Evolutionary conservation across 2,113 vertebrate species (phyloP).

Genomic region (Pelobates fuscus): DNA sequence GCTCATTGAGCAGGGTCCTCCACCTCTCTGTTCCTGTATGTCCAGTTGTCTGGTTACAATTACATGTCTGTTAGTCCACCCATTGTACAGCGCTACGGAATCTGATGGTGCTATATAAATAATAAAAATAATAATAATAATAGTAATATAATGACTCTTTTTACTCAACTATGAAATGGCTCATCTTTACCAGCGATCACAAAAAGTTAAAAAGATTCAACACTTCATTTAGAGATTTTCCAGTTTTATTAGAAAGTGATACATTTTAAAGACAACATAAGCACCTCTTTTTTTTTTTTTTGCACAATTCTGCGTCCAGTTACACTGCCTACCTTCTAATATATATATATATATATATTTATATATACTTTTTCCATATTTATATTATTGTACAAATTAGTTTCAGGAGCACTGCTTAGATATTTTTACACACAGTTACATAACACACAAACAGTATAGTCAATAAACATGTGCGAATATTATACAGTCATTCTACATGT

Average conservation of each 20-base stretch:
- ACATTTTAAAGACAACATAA: constrained; percentile 20
- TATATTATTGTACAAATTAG: constrained; percentile 43
- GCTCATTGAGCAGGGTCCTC: too few relatives aligned
- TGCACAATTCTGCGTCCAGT: constrained; percentile 29
- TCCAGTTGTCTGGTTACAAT: too few relatives aligned
- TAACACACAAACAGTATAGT: neutral
- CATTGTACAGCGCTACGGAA: too few relatives aligned
- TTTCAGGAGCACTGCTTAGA: constrained; percentile 1
- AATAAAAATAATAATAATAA: too few relatives aligned
- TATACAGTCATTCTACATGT: constrained; percentile 10
- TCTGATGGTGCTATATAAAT: too few relatives aligned
- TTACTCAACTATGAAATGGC: too few relatives aligned
- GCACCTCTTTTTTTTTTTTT: constrained; percentile 20
- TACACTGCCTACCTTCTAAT: constrained; percentile 9
- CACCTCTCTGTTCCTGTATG: too few relatives aligned
- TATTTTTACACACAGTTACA: constrained; percentile 18
- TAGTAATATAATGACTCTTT: too few relatives aligned
- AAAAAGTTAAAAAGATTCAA: too few relatives aligned
- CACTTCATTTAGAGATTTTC: constrained; percentile 3
- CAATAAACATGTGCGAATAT: constrained; percentile 21
- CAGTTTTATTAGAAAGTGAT: constrained; percentile 40
- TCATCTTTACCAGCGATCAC: too few relatives aligned
- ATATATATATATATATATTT: constrained; percentile 47
- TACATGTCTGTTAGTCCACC: too few relatives aligned
- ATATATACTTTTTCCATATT: constrained; percentile 30